Percentiles rank a stretch among this genome's conserved stretches.
phyloP scores from a whole-genome alignment of 2,888 invertebrate species.

The Phengaris arion region DNA sequence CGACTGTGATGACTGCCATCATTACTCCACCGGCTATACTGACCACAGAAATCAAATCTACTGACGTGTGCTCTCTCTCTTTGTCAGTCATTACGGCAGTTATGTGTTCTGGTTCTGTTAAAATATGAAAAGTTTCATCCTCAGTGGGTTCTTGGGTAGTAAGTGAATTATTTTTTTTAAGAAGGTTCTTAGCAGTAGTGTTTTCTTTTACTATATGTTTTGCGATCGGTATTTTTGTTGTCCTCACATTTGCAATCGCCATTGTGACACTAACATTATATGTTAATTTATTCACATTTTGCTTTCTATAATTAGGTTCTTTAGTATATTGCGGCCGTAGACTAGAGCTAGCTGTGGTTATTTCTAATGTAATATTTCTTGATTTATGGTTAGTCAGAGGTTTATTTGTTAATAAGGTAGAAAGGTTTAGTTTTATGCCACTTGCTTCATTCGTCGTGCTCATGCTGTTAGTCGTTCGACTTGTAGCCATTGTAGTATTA shows the following conservation, averaged over 20 bases:
- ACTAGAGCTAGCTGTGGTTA: constrained; percentile 40
- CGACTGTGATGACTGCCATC: constrained; percentile 74
- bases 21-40: constrained; percentile 75
- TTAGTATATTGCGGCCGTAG: constrained; percentile 35
- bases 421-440: constrained; percentile 51
- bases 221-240: constrained; percentile 36
- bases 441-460: constrained; percentile 50
- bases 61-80: constrained; percentile 60
- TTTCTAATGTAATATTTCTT: constrained; percentile 37
- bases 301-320: constrained; percentile 30
- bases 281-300: constrained; percentile 29
- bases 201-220: constrained; percentile 36
- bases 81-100: constrained; percentile 74
- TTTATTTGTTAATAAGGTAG: constrained; percentile 56
- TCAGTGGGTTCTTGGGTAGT: constrained; percentile 57
- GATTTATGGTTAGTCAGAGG: constrained; percentile 48
- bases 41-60: constrained; percentile 71
- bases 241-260: constrained; percentile 36
- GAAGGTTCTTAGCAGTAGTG: constrained; percentile 40
- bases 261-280: constrained; percentile 32
- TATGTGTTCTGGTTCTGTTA: constrained; percentile 78
- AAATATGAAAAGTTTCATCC: constrained; percentile 76
- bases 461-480: constrained; percentile 71
- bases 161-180: constrained; percentile 49
- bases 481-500: constrained; percentile 41